A percentile compares a stretch with the other conserved stretches of the same genome.
Conservation (phyloP, 1,140 invertebrate species). For the Lasaia peninsularis region DNA sequence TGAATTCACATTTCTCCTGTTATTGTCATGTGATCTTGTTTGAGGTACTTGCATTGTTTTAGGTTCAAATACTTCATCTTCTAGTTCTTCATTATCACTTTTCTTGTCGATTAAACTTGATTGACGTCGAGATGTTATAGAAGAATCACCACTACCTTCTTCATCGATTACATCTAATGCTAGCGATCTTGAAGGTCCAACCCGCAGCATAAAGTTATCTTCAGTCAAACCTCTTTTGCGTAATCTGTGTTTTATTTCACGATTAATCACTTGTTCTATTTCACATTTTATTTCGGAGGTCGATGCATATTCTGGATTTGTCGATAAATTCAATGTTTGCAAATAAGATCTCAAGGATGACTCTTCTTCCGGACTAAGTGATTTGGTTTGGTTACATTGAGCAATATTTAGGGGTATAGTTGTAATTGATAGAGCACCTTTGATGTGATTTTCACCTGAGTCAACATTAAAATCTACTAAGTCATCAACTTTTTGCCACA, state of each 20-base stretch:
- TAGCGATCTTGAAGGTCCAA: conserved; percentile 78
- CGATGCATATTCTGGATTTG: conserved; percentile 42
- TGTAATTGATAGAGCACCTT: conserved; percentile 45
- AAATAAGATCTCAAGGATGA: conserved; percentile 76
- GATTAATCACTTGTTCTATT: conserved; percentile 63
- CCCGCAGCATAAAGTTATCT: conserved; percentile 75
- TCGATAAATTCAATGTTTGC: conserved; percentile 77
- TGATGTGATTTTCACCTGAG: conserved; percentile 34
- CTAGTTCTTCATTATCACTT: conserved; percentile 67
- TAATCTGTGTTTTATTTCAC: conserved; percentile 63
- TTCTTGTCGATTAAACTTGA: conserved; percentile 66
- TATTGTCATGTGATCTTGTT: neutral
- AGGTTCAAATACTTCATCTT: conserved; percentile 72
- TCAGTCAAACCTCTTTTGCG: conserved; percentile 79
- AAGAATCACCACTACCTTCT: conserved; percentile 80
- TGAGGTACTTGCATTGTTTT: conserved; percentile 14
- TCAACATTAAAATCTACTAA: conserved; percentile 35
- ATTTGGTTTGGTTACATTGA: conserved; percentile 51
- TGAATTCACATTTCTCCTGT: neutral
- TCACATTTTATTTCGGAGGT: conserved; percentile 58
- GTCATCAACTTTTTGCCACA: conserved; percentile 65
- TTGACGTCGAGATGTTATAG: conserved; percentile 63
- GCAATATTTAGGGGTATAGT: conserved; percentile 58
- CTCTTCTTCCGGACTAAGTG: conserved; percentile 67
- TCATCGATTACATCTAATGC: conserved; percentile 84